Conservation (phyloP, 2,888 invertebrate species). For the Mythimna impura region DNA sequence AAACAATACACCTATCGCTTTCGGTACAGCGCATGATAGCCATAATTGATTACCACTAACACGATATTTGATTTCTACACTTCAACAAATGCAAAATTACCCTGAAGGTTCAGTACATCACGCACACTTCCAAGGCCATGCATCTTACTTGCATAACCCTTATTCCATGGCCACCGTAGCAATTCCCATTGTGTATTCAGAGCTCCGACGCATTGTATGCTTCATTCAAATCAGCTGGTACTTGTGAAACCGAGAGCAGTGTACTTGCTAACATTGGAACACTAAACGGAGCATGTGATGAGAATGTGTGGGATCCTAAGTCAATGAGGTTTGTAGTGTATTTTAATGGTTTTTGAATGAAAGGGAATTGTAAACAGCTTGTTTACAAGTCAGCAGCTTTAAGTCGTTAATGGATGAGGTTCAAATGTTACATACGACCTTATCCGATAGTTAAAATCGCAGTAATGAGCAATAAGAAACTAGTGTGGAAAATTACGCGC, state of each 20-base stretch:
- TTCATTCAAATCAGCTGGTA: constrained; percentile 67
- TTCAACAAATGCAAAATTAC: constrained; percentile 22
- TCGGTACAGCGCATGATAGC: neutral
- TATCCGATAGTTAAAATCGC: too few species aligned
- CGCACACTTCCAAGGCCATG: constrained; percentile 44
- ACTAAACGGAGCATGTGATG: constrained; percentile 5
- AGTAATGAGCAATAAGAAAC: too few species aligned
- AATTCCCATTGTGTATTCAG: constrained; percentile 64
- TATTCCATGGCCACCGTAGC: constrained; percentile 57
- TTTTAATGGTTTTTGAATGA: constrained; percentile 3
- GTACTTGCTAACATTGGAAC: constrained; percentile 33
- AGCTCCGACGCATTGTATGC: constrained; percentile 45
- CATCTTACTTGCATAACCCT: constrained; percentile 47
- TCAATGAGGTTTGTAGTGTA: constrained; percentile 18
- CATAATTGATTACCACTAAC: constrained; percentile 6
- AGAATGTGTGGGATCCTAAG: constrained; percentile 32
- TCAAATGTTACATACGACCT: too few species aligned
- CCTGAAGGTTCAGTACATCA: constrained; percentile 14
- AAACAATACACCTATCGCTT: too few species aligned
- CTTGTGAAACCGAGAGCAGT: constrained; percentile 48
- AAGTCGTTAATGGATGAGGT: too few species aligned
- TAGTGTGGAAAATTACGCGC: too few species aligned
- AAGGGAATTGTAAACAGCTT: neutral
- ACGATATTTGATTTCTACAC: neutral
- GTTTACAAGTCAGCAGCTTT: neutral